Base-by-base conservation (phyloP, 2,888 invertebrate genomes). In the Drymonia ruficornis region DNA sequence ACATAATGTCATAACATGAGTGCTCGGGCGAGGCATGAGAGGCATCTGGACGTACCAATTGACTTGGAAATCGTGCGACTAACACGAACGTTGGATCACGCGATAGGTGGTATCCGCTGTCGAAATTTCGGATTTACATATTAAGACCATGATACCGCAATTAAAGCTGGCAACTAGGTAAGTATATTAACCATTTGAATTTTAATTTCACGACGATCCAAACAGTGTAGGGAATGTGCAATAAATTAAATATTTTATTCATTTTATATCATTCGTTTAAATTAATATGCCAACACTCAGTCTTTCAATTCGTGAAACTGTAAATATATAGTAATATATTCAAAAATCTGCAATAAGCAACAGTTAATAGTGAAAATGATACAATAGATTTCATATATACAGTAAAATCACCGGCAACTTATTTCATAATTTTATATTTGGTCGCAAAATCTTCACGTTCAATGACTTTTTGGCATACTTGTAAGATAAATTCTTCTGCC, bases 281-380 rank as follows among this genome's bases (percentile, higher is more conserved):
- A 76, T 66, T 82, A 84, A 84, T 77, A 85, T 83, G 83, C 84
- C 83, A 84, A 78, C 83, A 79, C 74, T 90, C 90, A 90, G 90
- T 91, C 90, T 91, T 90, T 83, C 82, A 80, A 80, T 87, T 81
- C 74, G 78, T 82, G 78, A 81, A 83, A 78, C 75, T 80, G 77
- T 80, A 77, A 74, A 78, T 76, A 81, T 76, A 78, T 69, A 75
- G 77, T 72, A 79, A 78, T 72, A 79, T 75, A 79, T 81, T 69
- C 69, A 78, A 80, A 80, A 77, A 72, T 76, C 70, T 74, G 72
- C 74, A 80, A 77, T 77, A 84, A 78, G 79, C 80, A 83, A 84
- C 73, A 78, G 72, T 77, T 75, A 64, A 63, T 70, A 63, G 68
- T 78, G 72, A 79, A 74, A 74, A 74, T 70, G 62, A 74, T 77